Conservation (phyloP, 2,888 invertebrate genomes). For the Melolontha melolontha region DNA sequence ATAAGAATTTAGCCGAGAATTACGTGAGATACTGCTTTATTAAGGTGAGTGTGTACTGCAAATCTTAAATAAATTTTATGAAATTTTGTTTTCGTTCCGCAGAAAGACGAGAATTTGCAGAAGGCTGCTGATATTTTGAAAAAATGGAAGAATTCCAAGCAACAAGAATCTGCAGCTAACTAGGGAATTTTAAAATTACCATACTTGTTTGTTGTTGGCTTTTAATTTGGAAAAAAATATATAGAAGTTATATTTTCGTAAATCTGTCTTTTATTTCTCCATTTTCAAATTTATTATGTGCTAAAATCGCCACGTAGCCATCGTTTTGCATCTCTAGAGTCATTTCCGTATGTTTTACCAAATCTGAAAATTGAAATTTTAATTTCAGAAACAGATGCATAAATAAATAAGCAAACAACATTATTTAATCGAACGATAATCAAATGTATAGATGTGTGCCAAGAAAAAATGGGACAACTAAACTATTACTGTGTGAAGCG, state of each 20-base stretch:
- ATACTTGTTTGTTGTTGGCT: too few relatives aligned
- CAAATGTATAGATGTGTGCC: too few relatives aligned
- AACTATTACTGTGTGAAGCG: too few relatives aligned
- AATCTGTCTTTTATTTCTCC: constrained; percentile 15
- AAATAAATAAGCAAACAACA: neutral
- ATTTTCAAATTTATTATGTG: constrained; percentile 50
- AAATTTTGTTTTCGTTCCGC: constrained; percentile 59
- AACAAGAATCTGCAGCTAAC: neutral
- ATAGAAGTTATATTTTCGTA: constrained; percentile 29
- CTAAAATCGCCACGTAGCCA: constrained; percentile 77
- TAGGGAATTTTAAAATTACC: constrained; percentile 5
- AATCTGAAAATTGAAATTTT: constrained; percentile 19
- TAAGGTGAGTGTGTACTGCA: constrained; percentile 72
- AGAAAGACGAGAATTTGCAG: constrained; percentile 81
- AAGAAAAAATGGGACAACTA: too few relatives aligned
- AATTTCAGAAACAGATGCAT: too few relatives aligned
- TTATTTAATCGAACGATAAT: neutral
- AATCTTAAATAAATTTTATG: constrained; percentile 25
- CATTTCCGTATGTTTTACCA: constrained; percentile 81
- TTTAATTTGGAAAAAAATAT: too few relatives aligned
- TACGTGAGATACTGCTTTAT: constrained; percentile 95
- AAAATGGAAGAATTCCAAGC: constrained; percentile 67
- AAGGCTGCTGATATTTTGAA: constrained; percentile 75
- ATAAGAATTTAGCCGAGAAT: constrained; percentile 86
- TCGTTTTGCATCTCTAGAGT: constrained; percentile 79